Conservation (phyloP, 2,797 vertebrate species). For the Diplodus sargus region DNA sequence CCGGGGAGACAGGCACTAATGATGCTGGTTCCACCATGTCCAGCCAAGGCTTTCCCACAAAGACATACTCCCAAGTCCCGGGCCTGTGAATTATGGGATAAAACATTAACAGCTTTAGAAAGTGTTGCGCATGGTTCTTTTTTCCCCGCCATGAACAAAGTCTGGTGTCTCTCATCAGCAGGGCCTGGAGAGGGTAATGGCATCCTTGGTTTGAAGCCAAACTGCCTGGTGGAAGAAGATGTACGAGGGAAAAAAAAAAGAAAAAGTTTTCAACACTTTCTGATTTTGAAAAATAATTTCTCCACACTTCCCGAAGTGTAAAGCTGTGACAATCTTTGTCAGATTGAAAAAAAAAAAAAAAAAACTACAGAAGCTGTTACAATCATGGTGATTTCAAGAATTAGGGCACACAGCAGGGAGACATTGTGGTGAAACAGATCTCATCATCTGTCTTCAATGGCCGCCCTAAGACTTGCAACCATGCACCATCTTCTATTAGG, state of each 20-base stretch:
- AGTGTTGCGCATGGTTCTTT: conserved; percentile 76
- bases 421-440: conserved; percentile 12
- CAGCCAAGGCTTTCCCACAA: conserved; percentile 87
- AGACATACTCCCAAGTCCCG: conserved; percentile 80
- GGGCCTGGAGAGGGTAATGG: conserved; percentile 72
- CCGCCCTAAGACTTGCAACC: conserved; percentile 41
- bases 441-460: conserved; percentile 23
- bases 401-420: conserved; percentile 5
- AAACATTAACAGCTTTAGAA: conserved; percentile 88
- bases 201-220: conserved; percentile 80
- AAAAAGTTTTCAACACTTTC: conserved; percentile 60
- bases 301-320: conserved; percentile 23
- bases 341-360: conserved; percentile 1
- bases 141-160: conserved; percentile 61
- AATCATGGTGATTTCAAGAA: conserved; percentile 25
- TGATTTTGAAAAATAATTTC: conserved; percentile 45
- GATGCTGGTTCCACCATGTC: conserved; percentile 89
- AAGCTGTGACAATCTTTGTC: conserved; percentile 35
- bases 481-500: conserved; percentile 66
- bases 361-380: conserved; percentile 2
- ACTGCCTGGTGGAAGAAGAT: conserved; percentile 47
- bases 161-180: conserved; percentile 76
- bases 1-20: conserved; percentile 86
- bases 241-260: neutral
- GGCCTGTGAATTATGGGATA: conserved; percentile 86